phyloP scores from a whole-genome alignment of 2,797 vertebrate genomes.

The Artibeus lituratus region DNA sequence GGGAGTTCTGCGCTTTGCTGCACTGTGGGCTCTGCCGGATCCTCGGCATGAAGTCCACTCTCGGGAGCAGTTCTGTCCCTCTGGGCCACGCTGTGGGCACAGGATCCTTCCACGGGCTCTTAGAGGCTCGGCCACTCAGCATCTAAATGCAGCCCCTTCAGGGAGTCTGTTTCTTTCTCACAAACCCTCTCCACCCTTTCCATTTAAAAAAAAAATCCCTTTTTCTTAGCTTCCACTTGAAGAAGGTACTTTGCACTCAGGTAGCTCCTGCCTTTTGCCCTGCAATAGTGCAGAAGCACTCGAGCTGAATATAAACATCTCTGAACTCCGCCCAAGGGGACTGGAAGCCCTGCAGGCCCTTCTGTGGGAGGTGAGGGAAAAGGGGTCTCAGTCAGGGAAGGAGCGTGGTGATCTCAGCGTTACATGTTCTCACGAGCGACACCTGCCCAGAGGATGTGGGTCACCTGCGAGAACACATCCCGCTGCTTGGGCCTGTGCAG shows the following conservation, averaged over 20 bases:
- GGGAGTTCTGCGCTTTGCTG: background rate
- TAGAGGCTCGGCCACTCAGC: background rate
- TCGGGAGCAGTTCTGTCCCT: background rate
- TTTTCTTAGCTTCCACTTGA: background rate
- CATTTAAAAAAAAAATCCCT: background rate
- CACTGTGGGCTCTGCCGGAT: background rate
- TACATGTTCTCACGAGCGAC: too few species aligned
- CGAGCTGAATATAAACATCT: background rate
- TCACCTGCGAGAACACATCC: too few species aligned
- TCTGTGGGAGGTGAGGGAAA: background rate
- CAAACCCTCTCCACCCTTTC: background rate
- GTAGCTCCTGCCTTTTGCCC: background rate
- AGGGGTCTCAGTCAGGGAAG: background rate
- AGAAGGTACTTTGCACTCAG: background rate
- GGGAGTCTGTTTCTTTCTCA: background rate
- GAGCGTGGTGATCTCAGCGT: too few species aligned
- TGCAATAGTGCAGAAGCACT: background rate
- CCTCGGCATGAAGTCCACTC: background rate
- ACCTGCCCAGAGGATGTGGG: too few species aligned
- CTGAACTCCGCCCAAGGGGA: background rate
- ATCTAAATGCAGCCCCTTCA: background rate
- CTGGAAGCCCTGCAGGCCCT: background rate
- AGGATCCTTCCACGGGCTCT: background rate
- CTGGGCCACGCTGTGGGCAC: rapidly evolving
- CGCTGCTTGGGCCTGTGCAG: too few species aligned